A percentile compares a stretch with the other conserved stretches of the same genome.
phyloP scores from a whole-genome alignment of 2,113 vertebrate species.

The Tapirus terrestris region DNA sequence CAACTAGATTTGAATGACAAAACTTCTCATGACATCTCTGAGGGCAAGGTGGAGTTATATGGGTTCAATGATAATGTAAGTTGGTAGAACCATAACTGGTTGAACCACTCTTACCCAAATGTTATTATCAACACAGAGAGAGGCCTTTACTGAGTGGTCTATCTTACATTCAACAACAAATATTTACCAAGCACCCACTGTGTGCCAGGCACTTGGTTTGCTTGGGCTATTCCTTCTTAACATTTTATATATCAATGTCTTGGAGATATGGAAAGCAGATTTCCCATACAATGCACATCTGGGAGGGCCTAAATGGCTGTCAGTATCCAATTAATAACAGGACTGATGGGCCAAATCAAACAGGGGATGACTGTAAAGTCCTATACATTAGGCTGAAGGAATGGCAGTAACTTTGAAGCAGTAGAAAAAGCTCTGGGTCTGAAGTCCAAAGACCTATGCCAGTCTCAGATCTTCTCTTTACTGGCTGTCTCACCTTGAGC shows the following conservation, averaged over 20 bases:
- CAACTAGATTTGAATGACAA: not conserved
- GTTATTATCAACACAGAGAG: not conserved
- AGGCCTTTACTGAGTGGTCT: not conserved
- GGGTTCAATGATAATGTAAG: not conserved
- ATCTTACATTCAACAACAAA: not conserved
- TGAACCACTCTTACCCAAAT: not conserved
- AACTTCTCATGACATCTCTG: not conserved
- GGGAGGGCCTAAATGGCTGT: not conserved
- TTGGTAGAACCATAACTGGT: not conserved
- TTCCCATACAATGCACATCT: not conserved
- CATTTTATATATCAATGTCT: not conserved
- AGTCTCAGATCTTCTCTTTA: not conserved
- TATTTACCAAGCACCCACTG: not conserved
- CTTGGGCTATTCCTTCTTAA: not conserved
- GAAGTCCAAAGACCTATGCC: not conserved
- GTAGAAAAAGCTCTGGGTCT: not conserved
- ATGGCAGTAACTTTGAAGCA: not conserved
- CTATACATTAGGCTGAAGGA: not conserved
- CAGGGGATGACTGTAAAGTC: not conserved
- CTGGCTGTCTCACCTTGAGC: not conserved
- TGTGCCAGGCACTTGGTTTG: not conserved
- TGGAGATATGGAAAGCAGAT: not conserved
- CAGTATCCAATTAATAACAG: constrained; percentile 19
- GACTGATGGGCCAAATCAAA: not conserved
- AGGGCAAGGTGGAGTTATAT: not conserved